Conservation (phyloP, 1,140 invertebrate genomes). For the Venturia canescens region DNA sequence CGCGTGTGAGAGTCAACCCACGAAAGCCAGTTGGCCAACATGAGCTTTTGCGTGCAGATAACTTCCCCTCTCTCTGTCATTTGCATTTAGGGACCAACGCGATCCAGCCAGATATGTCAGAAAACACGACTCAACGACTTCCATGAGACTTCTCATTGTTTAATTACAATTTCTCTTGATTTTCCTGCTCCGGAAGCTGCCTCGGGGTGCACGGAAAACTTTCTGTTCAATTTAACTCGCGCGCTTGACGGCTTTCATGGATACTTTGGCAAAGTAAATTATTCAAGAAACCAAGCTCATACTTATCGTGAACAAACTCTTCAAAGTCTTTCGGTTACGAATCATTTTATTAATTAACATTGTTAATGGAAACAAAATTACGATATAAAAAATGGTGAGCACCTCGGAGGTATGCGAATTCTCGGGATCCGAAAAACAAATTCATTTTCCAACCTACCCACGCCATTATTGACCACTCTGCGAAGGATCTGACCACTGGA, state of each 20-base stretch:
- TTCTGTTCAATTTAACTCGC: neutral
- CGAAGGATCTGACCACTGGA: conserved; percentile 4
- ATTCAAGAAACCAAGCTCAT: too few relatives aligned
- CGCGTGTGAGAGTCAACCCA: conserved; percentile 39
- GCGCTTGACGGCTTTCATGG: too few relatives aligned
- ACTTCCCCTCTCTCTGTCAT: conserved; percentile 5
- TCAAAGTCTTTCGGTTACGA: neutral
- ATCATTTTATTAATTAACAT: neutral
- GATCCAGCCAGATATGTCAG: conserved; percentile 17
- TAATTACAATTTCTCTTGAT: conserved; percentile 2
- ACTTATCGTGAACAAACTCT: neutral
- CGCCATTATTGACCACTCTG: conserved; percentile 11
- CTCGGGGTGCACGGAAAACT: neutral
- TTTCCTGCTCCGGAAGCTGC: too few relatives aligned
- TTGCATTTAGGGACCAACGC: conserved; percentile 20
- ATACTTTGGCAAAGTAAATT: too few relatives aligned
- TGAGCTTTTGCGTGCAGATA: conserved; percentile 46
- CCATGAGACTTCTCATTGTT: conserved; percentile 2
- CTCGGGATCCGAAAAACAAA: neutral
- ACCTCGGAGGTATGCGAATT: neutral
- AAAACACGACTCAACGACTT: conserved; percentile 18
- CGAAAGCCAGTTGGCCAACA: conserved; percentile 35
- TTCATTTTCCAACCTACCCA: neutral
- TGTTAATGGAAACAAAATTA: neutral
- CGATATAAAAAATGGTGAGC: neutral